A percentile compares a stretch with the other conserved stretches of the same genome.
Evolutionary conservation across 2,113 vertebrate genomes (phyloP).

Genomic region (Cochlearius cochlearius): DNA sequence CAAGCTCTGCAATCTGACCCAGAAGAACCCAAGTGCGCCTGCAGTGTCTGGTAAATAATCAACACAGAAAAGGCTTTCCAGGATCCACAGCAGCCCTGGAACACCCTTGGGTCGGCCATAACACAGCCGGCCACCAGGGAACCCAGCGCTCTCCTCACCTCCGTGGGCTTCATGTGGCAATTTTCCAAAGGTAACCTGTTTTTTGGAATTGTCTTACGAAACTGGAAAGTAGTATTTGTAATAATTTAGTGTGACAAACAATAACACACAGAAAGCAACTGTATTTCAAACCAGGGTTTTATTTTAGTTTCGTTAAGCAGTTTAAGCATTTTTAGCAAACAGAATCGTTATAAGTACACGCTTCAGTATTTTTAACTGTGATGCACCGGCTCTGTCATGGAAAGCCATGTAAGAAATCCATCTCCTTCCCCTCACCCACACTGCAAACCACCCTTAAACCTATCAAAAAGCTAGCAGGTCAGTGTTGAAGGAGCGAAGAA

Average conservation of each 20-base stretch:
- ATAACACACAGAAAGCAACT: neutral
- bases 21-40: neutral
- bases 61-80: neutral
- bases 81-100: neutral
- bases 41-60: neutral
- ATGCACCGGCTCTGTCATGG: neutral
- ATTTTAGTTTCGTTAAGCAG: neutral
- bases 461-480: neutral
- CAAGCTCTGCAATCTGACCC: neutral
- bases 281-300: neutral
- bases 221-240: neutral
- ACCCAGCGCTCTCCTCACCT: neutral
- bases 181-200: neutral
- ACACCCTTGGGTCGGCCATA: rapidly evolving
- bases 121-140: rapidly evolving
- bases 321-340: neutral
- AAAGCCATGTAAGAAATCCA: neutral
- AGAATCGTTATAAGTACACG: neutral
- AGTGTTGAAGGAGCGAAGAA: neutral
- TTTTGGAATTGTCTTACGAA: neutral
- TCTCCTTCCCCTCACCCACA: neutral
- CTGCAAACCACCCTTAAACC: neutral
- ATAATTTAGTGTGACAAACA: neutral
- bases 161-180: rapidly evolving
- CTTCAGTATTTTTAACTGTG: neutral